phyloP scores from a whole-genome alignment of 2,797 vertebrate genomes.

The Centropyge bicolor region DNA sequence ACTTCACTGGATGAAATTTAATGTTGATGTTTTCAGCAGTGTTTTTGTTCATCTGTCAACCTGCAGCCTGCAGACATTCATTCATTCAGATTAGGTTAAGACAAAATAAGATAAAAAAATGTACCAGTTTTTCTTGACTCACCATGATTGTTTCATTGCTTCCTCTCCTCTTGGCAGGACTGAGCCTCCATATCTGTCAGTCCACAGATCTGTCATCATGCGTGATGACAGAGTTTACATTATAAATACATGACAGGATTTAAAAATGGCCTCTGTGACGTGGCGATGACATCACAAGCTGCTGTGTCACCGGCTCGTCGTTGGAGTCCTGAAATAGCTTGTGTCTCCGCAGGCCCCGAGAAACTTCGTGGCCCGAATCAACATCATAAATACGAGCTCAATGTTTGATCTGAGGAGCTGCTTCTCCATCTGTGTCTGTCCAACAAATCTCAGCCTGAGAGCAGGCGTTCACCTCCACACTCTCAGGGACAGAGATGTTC shows the following conservation, averaged over 20 bases:
- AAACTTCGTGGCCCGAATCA: conserved; percentile 6
- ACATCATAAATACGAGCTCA: conserved; percentile 9
- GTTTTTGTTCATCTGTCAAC: too few relatives aligned
- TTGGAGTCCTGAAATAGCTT: not conserved
- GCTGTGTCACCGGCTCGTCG: not conserved
- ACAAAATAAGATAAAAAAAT: not conserved
- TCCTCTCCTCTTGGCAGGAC: not conserved
- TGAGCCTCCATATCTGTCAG: not conserved
- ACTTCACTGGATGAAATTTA: not conserved
- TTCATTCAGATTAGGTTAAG: too few relatives aligned
- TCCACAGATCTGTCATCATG: not conserved
- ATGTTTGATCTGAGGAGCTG: conserved; percentile 3
- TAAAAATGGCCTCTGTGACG: not conserved
- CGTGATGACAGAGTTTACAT: not conserved
- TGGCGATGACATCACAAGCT: not conserved
- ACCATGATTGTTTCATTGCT: too few relatives aligned
- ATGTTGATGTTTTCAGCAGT: not conserved
- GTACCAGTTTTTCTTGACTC: not conserved
- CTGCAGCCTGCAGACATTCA: too few relatives aligned
- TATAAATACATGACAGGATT: not conserved
- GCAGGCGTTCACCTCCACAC: not conserved
- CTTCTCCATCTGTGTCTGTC: conserved; percentile 15
- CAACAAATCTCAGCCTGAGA: not conserved
- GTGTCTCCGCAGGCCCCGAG: not conserved
- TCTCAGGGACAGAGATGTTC: not conserved